These are phyloP conservation scores for Drosophila pachea DNA, from an alignment of 1,140 invertebrate genomes.

Conservation along the genomic window DNA sequence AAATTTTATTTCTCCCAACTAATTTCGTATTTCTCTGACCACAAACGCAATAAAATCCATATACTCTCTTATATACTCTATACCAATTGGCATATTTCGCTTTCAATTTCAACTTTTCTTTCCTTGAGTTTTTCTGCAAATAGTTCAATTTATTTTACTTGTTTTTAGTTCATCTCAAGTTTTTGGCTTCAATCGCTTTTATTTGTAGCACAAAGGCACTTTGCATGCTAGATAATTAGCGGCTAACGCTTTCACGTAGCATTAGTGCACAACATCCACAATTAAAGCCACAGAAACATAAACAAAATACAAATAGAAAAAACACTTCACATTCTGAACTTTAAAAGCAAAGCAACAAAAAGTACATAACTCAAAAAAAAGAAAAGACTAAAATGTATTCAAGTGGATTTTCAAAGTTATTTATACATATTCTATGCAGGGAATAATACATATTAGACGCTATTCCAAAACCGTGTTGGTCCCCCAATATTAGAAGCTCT, in stretches of 20 bases:
- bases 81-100: conserved; percentile 32
- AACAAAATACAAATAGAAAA: conserved; percentile 3
- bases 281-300: conserved; percentile 19
- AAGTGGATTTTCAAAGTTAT: conserved; percentile 20
- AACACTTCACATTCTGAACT: conserved; percentile 24
- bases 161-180: conserved; percentile 7
- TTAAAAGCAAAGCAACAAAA: conserved; percentile 6
- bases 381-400: conserved; percentile 3
- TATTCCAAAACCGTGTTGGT: neutral
- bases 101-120: conserved; percentile 20
- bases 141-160: conserved; percentile 38
- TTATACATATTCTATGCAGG: conserved; percentile 1
- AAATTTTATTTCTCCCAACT: conserved; percentile 26
- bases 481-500: no score
- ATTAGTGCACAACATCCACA: conserved; percentile 41
- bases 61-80: neutral
- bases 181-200: conserved; percentile 40
- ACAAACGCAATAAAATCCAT: conserved; percentile 16
- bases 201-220: conserved; percentile 54
- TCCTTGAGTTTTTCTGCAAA: conserved; percentile 36
- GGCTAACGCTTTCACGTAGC: conserved; percentile 48
- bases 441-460: neutral
- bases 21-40: conserved; percentile 12
- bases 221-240: conserved; percentile 58
- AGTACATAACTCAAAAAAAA: conserved; percentile 2